Evolutionary conservation across 2,113 vertebrate genomes (phyloP), one percentile per base, ranked within the genome.

Genomic region (Oryzias melastigma): DNA sequence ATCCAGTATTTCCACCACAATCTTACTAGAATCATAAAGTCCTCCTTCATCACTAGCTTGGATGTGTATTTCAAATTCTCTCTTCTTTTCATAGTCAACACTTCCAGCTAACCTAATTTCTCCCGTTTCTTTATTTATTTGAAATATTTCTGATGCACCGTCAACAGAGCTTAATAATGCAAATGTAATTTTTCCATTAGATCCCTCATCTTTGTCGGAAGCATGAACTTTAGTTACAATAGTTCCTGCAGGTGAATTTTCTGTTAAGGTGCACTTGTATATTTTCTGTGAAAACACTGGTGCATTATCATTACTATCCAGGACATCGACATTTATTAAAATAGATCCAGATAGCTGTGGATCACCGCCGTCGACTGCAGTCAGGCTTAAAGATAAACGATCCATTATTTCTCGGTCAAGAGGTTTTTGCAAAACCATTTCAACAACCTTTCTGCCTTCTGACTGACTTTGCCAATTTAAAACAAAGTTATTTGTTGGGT

Each of bases 41-140:
- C 90, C 86, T 0, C 92, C 91, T 0, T 85, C 86, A 7, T 93
- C 92, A 22, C 42, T 88, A 0, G 90, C 92, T n/a, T 89, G 77
- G 1, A 93, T 53, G 10, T 77, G 60, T 42, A 93, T 68, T 35
- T 82, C 41, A 45, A 85, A 90, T 1, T 52, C 55, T 4, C 48
- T 71, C n/a, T 41, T 64, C 18, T 90, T 78, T 56, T 94, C 93
- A 81, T 81, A 93, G 52, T 93, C 91, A 4, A 85, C 15, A 3
- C 15, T 68, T 0, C 83, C 86, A 0, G 47, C 55, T 4, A 80
- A 68, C 41, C 13, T 85, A n/a, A 93, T 76, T 14, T 79, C 78
- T 0, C 92, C 90, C 0, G 68, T 87, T 0, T 59, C 60, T 16
- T 1, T 6, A 5, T 91, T 75, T 48, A 94, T 62, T 1, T 43